Evolutionary conservation across 2,888 invertebrate genomes (phyloP).

Genomic region (Acronicta aceris): DNA sequence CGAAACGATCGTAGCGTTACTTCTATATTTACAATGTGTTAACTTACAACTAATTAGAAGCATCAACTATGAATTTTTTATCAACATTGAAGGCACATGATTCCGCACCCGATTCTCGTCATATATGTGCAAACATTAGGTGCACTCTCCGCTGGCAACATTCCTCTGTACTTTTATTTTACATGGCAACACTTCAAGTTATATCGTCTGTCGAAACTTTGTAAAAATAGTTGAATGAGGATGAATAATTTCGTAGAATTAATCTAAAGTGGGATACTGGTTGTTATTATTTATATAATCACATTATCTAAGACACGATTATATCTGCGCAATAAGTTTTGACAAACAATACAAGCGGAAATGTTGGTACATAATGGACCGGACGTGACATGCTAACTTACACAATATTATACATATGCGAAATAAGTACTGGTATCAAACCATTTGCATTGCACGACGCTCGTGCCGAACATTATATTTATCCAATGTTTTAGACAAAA

Average conservation of each 20-base stretch:
- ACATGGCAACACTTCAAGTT: conserved; percentile 62
- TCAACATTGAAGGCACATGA: conserved; percentile 89
- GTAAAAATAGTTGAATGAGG: conserved; percentile 46
- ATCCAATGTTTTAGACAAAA: conserved; percentile 16
- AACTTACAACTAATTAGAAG: conserved; percentile 86
- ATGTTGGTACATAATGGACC: conserved; percentile 70
- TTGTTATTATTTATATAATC: conserved; percentile 23
- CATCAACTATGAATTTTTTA: conserved; percentile 87
- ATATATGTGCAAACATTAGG: conserved; percentile 75
- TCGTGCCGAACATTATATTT: conserved; percentile 34
- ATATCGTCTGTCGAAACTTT: conserved; percentile 54
- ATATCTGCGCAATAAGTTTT: conserved; percentile 39
- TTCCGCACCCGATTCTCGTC: conserved; percentile 86
- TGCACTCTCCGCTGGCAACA: conserved; percentile 76
- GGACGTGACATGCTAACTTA: conserved; percentile 76
- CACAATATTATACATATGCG: conserved; percentile 69
- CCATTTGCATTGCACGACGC: conserved; percentile 54
- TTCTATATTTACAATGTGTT: conserved; percentile 86
- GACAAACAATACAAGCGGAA: conserved; percentile 53
- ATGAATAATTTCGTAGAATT: conserved; percentile 42
- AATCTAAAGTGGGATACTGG: conserved; percentile 39
- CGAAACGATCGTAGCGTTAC: conserved; percentile 79
- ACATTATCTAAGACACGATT: conserved; percentile 22
- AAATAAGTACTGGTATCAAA: conserved; percentile 68
- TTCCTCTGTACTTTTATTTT: conserved; percentile 64